phyloP scores from a whole-genome alignment of 2,797 vertebrate species.

The Amazona ochrocephala region DNA sequence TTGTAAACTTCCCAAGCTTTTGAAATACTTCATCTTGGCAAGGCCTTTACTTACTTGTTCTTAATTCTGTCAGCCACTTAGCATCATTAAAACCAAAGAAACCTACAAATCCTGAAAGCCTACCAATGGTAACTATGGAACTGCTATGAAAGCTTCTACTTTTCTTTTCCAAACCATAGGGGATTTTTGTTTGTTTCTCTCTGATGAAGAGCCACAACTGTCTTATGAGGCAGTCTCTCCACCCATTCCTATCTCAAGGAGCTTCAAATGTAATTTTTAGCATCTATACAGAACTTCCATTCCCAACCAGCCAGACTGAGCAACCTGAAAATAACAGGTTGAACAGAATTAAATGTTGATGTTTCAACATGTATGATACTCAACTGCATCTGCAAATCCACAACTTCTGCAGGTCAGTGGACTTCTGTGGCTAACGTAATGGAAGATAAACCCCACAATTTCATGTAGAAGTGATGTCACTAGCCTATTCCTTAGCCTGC shows the following conservation, averaged over 20 bases:
- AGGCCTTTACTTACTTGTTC: background rate
- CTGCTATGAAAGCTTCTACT: background rate
- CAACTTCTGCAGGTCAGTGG: background rate
- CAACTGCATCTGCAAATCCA: background rate
- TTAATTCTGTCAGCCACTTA: background rate
- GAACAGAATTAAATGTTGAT: background rate
- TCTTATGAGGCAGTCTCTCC: background rate
- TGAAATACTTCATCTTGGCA: background rate
- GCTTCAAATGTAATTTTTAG: background rate
- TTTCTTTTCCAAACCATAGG: fast-evolving
- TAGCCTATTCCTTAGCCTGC: background rate
- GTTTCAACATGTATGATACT: background rate
- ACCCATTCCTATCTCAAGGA: background rate
- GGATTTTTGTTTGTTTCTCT: background rate
- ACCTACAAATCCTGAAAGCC: background rate
- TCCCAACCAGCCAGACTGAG: background rate
- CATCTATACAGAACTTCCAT: background rate
- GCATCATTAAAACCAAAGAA: background rate
- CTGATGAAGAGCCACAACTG: background rate
- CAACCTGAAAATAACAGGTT: background rate
- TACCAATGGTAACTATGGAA: background rate
- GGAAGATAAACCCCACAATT: background rate
- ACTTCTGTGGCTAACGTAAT: fast-evolving
- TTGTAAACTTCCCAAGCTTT: background rate
- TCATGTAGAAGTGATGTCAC: background rate